phyloP scores from a whole-genome alignment of 2,113 vertebrate species.

The Halichoerus grypus region DNA sequence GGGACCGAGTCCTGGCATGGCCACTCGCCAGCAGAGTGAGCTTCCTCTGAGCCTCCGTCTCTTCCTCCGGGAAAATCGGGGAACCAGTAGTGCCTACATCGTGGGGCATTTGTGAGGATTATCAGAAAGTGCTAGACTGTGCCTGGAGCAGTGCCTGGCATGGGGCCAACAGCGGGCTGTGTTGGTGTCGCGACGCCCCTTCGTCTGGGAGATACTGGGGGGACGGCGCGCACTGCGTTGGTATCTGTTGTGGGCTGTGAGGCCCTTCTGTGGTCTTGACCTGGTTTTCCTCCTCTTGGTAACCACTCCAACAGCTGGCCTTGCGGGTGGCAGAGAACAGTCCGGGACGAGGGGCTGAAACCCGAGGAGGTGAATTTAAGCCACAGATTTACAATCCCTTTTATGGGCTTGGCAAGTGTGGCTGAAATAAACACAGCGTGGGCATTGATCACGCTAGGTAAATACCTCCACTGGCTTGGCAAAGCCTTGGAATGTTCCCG shows the following conservation, averaged over 20 bases:
- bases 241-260: neutral
- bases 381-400: neutral
- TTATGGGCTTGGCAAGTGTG: conserved; percentile 18
- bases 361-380: conserved; percentile 2
- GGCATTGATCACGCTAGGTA: neutral
- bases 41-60: neutral
- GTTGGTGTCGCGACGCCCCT: neutral
- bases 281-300: neutral
- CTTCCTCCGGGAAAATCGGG: neutral
- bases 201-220: neutral
- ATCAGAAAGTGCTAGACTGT: neutral
- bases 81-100: accelerated
- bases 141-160: neutral
- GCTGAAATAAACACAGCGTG: neutral
- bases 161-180: neutral
- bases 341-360: neutral
- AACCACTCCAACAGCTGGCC: neutral
- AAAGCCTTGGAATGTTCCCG: neutral
- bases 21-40: neutral
- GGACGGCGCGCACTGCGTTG: accelerated
- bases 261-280: neutral
- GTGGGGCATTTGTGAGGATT: neutral
- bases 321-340: neutral
- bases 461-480: neutral
- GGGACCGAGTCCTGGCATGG: neutral